phyloP scores from a whole-genome alignment of 2,797 vertebrate species.

The Parauchenoglanis ngamensis region DNA sequence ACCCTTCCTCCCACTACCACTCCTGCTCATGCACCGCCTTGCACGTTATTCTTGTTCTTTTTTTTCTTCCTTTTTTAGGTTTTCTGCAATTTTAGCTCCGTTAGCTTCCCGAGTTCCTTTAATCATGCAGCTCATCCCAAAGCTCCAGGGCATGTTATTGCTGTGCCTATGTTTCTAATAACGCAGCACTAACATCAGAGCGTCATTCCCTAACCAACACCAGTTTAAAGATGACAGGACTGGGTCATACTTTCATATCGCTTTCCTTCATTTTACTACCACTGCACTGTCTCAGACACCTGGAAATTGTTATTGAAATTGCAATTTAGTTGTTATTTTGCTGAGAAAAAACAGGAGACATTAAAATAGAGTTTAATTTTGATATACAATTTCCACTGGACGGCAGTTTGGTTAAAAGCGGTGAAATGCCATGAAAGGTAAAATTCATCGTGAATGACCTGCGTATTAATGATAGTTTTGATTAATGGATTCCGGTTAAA shows the following conservation, averaged over 20 bases:
- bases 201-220: constrained; percentile 5
- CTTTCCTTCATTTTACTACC: neutral
- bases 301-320: neutral
- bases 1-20: neutral
- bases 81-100: neutral
- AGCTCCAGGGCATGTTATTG: constrained; percentile 13
- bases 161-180: constrained; percentile 34
- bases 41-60: neutral
- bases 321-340: neutral
- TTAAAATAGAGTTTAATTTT: neutral
- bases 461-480: neutral
- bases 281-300: neutral
- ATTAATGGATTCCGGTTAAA: neutral
- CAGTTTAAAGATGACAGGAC: constrained; percentile 22
- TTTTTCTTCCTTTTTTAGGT: neutral
- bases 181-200: constrained; percentile 23
- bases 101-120: constrained; percentile 12
- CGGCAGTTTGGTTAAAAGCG: neutral
- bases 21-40: neutral
- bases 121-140: constrained; percentile 9
- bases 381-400: neutral
- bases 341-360: neutral
- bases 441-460: neutral
- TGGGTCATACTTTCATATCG: constrained; percentile 21
- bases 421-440: neutral